A percentile compares a stretch with the other conserved stretches of the same genome.
Evolutionary conservation across 2,797 vertebrate species (phyloP).

Genomic region (Gymnocypris eckloni): DNA sequence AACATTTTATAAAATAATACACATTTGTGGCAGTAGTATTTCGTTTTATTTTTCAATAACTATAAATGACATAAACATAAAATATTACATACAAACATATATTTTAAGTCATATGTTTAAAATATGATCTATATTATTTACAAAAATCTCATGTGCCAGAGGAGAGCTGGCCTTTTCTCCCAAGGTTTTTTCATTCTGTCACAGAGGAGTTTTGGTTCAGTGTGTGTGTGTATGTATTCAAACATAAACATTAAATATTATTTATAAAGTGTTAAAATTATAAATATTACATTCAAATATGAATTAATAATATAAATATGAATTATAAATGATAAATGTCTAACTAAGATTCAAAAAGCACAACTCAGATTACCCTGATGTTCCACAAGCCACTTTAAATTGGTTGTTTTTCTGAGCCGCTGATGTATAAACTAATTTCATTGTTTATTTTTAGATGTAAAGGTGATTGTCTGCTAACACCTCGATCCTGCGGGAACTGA

Average conservation of each 20-base stretch:
- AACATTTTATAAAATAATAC: background rate
- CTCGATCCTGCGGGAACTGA: conserved; percentile 43
- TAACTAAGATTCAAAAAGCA: background rate
- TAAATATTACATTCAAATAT: background rate
- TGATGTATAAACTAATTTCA: conserved; percentile 45
- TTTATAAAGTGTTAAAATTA: too few species aligned
- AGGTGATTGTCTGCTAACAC: conserved; percentile 51
- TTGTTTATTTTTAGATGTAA: conserved; percentile 53
- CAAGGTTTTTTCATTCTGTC: too few species aligned
- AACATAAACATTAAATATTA: too few species aligned
- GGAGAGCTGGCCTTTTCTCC: too few species aligned
- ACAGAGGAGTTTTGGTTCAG: too few species aligned
- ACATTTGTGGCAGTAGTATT: background rate
- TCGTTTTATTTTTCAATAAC: background rate
- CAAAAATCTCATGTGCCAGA: too few species aligned
- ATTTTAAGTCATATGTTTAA: too few species aligned
- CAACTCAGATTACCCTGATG: background rate
- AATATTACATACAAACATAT: background rate
- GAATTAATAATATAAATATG: background rate
- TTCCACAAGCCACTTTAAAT: background rate
- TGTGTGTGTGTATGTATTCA: too few species aligned
- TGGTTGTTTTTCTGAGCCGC: background rate
- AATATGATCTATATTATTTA: too few species aligned
- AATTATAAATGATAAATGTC: background rate
- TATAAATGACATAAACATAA: background rate